Evolutionary conservation across 2,888 invertebrate species (phyloP), one percentile per base, ranked within the genome.

Genomic region (Acanthoscelides obtectus): DNA sequence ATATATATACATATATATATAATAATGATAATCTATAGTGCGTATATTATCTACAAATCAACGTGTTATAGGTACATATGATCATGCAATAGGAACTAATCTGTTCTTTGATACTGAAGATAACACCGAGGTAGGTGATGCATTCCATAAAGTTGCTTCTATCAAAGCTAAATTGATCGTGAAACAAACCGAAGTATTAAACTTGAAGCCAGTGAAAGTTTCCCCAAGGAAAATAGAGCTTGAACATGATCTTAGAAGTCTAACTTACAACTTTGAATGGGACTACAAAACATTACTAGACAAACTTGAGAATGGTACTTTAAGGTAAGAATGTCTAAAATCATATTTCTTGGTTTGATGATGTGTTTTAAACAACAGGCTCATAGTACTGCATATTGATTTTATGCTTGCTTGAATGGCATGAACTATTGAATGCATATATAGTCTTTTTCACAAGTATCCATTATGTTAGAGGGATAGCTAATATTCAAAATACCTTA

Each of bases 31-130:
- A n/a, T n/a, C n/a, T n/a, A n/a, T n/a, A n/a, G n/a, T n/a, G n/a
- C n/a, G n/a, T n/a, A n/a, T n/a, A n/a, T n/a, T n/a, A n/a, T n/a
- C n/a, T n/a, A n/a, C n/a, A n/a, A n/a, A n/a, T n/a, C n/a, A n/a
- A 25, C 8, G 25, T 75, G 86, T 87, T 84, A 79, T 82, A 90
- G 94, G 94, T 20, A 88, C 88, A 69, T 93, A 90, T 83, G 90
- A 91, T 80, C 89, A 90, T 81, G 87, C 90, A 8, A 82, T 92
- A 73, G 94, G 94, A 21, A 94, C 94, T 20, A 90, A 91, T 76
- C 86, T 94, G 82, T 92, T 93, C 81, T 93, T 94, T 81, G 90
- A 91, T 81, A 90, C 90, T 78, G 88, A 90, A 74, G 84, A 87
- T 27, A 83, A 87, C 64, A 86, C 74, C 19, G 70, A 70, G 27